These are phyloP conservation scores for Coreius guichenoti DNA, from an alignment of 2,797 vertebrate species.

Conservation along the genomic window DNA sequence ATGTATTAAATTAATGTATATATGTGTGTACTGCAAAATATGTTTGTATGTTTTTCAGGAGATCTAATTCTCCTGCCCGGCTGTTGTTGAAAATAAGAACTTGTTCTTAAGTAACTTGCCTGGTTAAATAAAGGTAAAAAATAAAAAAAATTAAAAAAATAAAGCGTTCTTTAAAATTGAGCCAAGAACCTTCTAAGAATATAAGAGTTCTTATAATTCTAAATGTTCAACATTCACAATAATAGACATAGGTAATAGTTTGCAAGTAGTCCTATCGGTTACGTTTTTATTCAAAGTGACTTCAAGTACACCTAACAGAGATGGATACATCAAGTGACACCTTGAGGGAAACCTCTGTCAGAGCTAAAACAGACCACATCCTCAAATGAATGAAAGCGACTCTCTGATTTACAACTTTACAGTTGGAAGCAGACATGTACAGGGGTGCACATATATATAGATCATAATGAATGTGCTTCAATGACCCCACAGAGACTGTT, in stretches of 20 bases:
- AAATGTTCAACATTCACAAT: not conserved
- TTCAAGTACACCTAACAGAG: not conserved
- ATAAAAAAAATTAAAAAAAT: too few species aligned
- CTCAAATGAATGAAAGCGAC: not conserved
- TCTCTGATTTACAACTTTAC: not conserved
- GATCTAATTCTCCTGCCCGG: too few species aligned
- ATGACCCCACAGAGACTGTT: not conserved
- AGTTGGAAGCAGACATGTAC: not conserved
- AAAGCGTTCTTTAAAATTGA: too few species aligned
- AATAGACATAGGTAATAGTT: not conserved
- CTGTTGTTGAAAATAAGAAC: too few species aligned
- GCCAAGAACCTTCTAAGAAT: too few species aligned
- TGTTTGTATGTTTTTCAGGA: too few species aligned
- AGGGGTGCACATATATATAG: not conserved
- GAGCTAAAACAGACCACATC: not conserved
- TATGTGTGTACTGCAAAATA: too few species aligned
- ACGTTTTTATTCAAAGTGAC: not conserved
- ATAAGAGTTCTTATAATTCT: too few species aligned
- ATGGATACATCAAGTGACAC: not conserved
- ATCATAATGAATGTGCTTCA: constrained; percentile 13
- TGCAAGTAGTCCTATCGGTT: not conserved
- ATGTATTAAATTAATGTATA: too few species aligned
- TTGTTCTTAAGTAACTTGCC: too few species aligned
- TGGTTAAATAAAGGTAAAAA: too few species aligned
- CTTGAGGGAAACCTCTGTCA: not conserved